Evolutionary conservation across 2,797 vertebrate species (phyloP).

Genomic region (Menidia menidia): DNA sequence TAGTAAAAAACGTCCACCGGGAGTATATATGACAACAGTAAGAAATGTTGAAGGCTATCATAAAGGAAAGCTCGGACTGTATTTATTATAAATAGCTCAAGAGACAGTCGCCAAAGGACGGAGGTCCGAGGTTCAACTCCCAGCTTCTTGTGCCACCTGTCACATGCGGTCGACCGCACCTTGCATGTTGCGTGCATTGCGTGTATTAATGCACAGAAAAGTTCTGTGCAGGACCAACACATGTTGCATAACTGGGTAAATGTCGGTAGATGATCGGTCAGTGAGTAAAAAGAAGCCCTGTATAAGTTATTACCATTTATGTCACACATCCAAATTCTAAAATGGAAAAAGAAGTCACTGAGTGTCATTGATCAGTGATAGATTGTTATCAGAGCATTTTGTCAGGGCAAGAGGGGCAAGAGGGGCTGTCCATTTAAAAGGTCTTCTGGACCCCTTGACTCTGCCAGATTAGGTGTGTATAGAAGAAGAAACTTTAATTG

Average conservation of each 20-base stretch:
- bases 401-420: constrained; percentile 22
- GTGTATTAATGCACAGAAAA: too few relatives aligned
- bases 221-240: too few relatives aligned
- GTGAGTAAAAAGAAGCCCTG: too few relatives aligned
- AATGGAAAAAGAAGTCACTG: constrained; percentile 47
- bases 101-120: too few relatives aligned
- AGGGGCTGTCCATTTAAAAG: constrained; percentile 21
- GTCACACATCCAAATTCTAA: constrained; percentile 62
- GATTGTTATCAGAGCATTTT: constrained; percentile 62
- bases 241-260: too few relatives aligned
- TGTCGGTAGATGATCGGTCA: too few relatives aligned
- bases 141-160: too few relatives aligned
- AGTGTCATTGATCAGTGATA: constrained; percentile 30
- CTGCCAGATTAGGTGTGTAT: constrained; percentile 28
- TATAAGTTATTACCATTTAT: constrained; percentile 3
- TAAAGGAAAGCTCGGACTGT: constrained; percentile 10
- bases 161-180: too few relatives aligned
- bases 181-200: too few relatives aligned
- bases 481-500: constrained; percentile 72
- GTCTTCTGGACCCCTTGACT: constrained; percentile 47
- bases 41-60: constrained; percentile 33
- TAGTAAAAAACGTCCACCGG: constrained; percentile 43
- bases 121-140: too few relatives aligned
- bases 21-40: constrained; percentile 47
- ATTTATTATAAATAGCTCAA: too few relatives aligned